A percentile compares a stretch with the other conserved stretches of the same genome.
Conservation (phyloP, 2,113 vertebrate genomes). For the Steatornis caripensis region DNA sequence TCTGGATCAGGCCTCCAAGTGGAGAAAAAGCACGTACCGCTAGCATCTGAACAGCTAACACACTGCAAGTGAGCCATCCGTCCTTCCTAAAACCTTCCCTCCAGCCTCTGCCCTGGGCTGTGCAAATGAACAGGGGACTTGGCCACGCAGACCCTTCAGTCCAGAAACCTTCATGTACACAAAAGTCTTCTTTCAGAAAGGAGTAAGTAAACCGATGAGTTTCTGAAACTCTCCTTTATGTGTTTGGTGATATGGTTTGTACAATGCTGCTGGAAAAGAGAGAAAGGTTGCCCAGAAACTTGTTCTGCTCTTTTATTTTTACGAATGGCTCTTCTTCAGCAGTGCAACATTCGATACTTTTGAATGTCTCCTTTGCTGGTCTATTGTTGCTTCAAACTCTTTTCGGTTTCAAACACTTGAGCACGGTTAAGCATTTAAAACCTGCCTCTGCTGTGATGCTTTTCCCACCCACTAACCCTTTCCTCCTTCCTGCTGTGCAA, state of each 20-base stretch:
- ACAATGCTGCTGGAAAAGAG: background rate
- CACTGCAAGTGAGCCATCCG: background rate
- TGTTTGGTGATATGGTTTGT: background rate
- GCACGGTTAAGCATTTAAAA: background rate
- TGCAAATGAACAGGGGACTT: background rate
- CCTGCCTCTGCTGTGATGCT: background rate
- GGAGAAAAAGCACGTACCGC: background rate
- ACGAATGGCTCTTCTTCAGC: background rate
- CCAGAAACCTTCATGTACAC: background rate
- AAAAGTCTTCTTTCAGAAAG: background rate
- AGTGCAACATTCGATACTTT: background rate
- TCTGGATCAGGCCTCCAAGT: background rate
- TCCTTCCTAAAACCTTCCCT: background rate
- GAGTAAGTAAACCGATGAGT: background rate
- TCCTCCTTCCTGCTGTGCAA: background rate
- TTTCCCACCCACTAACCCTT: slow-evolving; percentile 6
- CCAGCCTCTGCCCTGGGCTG: background rate
- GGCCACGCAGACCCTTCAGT: background rate
- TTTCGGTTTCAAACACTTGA: slow-evolving; percentile 18
- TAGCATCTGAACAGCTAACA: background rate
- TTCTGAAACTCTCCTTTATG: background rate
- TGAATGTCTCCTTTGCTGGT: background rate
- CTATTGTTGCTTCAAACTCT: slow-evolving; percentile 39
- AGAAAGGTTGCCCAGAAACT: background rate
- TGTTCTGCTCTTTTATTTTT: background rate